Base-by-base conservation (phyloP, 2,797 vertebrate genomes). In the Orientallactaga sibirica region DNA sequence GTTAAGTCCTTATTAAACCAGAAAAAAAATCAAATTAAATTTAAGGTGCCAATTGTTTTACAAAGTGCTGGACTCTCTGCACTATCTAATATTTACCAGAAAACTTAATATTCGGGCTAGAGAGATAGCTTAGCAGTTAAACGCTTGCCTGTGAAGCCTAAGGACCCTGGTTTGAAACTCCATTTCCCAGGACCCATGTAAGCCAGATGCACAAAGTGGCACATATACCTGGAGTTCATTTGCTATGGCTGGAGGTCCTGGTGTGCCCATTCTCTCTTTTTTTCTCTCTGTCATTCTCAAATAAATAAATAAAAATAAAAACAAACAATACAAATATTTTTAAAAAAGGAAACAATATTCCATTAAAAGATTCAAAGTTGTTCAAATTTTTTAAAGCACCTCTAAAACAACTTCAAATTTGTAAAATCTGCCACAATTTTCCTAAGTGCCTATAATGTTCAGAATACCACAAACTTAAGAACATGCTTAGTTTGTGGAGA, bases 391-490 rank as follows among this genome's bases (percentile, higher is more conserved):
- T 89, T 75, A 33, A 43, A 81, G 73, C 12, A 58, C 37, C 37
- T 84, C 62, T 67, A 93, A 64, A 52, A 95, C 48, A 94, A 81
- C 20, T 67, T 94, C 58, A 88, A 81, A 91, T 86, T 81, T 94
- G 64, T 91, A 92, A 91, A 94, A 88, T 2, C 37, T 77, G 22
- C 24, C 73, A 91, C 12, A 64, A 77, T 15, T 92, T 83, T 84
- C 78, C 48, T 58, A 92, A 90, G 70, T 84, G 58, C 86, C 67
- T 73, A 70, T 6, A 67, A 75, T 37, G n/a, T 73, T 78, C 41
- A 91, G 19, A 91, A 94, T 43, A 95, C 82, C 58, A 93, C 7
- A 22, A 66, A 75, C 37, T 82, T 92, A 43, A 85, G 88, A 92
- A 80, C 43, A 83, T 3, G 48, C 7, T 48, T 48, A 48, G 48